Evolutionary conservation across 2,888 invertebrate species (phyloP).

Genomic region (Aplocera efformata): DNA sequence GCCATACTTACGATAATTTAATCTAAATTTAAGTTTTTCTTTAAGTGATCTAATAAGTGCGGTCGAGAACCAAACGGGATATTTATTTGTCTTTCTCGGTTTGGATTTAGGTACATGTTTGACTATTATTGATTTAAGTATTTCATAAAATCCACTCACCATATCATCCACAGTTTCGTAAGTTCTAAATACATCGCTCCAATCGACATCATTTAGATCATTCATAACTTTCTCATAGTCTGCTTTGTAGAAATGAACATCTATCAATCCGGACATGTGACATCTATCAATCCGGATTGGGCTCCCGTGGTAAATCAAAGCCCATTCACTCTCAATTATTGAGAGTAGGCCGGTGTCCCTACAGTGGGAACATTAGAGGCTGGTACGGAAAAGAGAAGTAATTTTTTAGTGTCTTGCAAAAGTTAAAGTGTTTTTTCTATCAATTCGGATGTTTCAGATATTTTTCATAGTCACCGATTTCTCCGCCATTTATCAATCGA

Average conservation of each 20-base stretch:
- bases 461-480: no score
- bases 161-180: conserved; percentile 1
- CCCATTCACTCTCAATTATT: no score
- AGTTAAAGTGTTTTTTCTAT: no score
- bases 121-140: background rate
- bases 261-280: no score
- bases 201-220: background rate
- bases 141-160: background rate
- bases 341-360: no score
- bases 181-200: background rate
- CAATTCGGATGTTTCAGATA: no score
- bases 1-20: background rate
- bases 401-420: no score
- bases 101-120: background rate
- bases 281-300: no score
- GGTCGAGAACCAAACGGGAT: background rate
- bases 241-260: conserved; percentile 1
- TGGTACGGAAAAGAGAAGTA: no score
- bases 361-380: no score
- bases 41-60: background rate
- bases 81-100: background rate
- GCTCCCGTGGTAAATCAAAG: no score
- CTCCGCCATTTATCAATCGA: no score
- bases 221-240: background rate
- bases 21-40: background rate